Conservation (phyloP, 1,140 invertebrate species). For the Drosophila erecta region DNA sequence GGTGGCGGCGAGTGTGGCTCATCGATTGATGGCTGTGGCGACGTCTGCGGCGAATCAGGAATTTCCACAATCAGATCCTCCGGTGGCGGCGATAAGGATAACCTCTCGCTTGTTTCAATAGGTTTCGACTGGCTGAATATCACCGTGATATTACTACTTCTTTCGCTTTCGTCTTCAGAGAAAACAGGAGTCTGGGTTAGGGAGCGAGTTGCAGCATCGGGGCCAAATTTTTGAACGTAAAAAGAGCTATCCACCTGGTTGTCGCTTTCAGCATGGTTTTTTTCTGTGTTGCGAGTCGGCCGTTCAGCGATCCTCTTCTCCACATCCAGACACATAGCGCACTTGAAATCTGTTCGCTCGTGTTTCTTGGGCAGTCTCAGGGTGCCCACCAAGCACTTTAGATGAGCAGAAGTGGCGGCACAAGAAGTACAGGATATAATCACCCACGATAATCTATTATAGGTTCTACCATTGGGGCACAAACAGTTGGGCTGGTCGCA, state of each 20-base stretch:
- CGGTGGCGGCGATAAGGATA: neutral
- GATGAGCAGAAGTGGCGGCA: constrained; percentile 33
- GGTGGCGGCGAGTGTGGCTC: neutral
- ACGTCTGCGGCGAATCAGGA: neutral
- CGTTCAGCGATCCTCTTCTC: neutral
- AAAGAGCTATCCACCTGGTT: constrained; percentile 20
- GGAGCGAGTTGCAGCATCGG: neutral
- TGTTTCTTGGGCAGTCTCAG: neutral
- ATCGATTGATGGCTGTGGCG: neutral
- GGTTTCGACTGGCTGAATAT: neutral
- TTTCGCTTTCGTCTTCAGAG: constrained; percentile 7
- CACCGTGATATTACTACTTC: constrained; percentile 15
- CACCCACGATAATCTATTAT: constrained; percentile 19
- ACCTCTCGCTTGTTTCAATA: neutral
- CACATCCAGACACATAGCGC: constrained; percentile 21
- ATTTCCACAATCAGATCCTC: neutral
- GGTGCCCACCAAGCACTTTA: constrained; percentile 22
- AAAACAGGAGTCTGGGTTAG: neutral
- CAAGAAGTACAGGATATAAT: constrained; percentile 45
- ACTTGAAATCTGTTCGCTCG: constrained; percentile 30
- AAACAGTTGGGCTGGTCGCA: constrained; percentile 47
- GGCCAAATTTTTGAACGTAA: constrained; percentile 16
- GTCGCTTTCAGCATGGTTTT: neutral
- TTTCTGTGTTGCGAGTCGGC: constrained; percentile 6
- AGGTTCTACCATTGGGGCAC: constrained; percentile 57